Evolutionary conservation across 2,888 invertebrate species (phyloP).

Genomic region (Linnaemya tessellans): DNA sequence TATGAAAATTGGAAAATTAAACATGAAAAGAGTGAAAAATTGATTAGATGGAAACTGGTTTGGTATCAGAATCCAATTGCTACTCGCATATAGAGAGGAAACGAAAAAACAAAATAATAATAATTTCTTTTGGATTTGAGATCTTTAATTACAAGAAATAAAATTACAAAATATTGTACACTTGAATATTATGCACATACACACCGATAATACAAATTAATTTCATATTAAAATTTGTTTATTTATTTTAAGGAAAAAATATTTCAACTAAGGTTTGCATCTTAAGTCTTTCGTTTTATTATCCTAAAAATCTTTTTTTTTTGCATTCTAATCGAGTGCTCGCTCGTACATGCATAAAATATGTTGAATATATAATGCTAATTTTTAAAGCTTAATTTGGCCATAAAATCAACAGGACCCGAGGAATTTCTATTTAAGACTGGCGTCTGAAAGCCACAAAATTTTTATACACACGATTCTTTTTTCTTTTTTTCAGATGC

Average conservation of each 20-base stretch:
- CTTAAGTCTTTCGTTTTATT: constrained; percentile 1
- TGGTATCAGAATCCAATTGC: constrained; percentile 34
- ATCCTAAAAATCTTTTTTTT: neutral
- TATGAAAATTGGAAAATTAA: constrained; percentile 67
- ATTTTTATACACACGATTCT: neutral
- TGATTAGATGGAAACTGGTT: constrained; percentile 45
- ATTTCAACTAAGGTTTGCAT: neutral
- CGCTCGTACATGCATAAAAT: neutral
- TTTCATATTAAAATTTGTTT: no score
- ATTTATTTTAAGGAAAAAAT: neutral
- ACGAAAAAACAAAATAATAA: constrained; percentile 6
- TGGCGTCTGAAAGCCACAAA: constrained; percentile 51
- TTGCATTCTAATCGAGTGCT: no score
- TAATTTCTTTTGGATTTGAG: neutral
- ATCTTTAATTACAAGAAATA: neutral
- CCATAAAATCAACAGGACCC: constrained; percentile 44
- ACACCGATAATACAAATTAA: neutral
- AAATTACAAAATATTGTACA: neutral
- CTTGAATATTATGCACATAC: neutral
- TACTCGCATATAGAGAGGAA: neutral
- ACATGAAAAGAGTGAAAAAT: constrained; percentile 51
- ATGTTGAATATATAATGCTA: neutral
- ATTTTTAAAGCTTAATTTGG: constrained; percentile 9
- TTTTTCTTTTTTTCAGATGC: neutral
- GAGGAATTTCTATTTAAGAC: constrained; percentile 42